Percentiles rank a stretch among this genome's conserved stretches.
Conservation (phyloP, 2,797 vertebrate species). For the Gymnodraco acuticeps region DNA sequence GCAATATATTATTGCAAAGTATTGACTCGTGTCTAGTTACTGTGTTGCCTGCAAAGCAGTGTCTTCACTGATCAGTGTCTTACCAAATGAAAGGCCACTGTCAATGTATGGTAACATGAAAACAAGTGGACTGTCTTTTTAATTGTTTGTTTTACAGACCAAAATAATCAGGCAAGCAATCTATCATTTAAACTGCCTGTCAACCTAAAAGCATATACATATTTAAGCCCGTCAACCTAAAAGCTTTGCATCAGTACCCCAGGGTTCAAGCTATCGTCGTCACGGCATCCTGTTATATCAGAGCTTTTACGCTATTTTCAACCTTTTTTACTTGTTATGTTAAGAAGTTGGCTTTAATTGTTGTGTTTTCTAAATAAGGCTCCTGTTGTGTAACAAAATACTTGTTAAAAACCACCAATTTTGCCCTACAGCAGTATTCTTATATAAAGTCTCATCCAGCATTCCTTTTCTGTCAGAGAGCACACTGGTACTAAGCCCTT, state of each 20-base stretch:
- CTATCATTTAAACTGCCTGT: slow-evolving; percentile 8
- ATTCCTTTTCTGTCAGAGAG: neutral
- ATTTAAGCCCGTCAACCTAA: slow-evolving; percentile 22
- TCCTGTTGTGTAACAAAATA: neutral
- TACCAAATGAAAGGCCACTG: neutral
- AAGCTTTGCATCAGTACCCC: neutral
- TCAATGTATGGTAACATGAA: neutral
- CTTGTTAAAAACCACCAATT: neutral
- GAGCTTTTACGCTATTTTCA: neutral
- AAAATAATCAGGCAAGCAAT: neutral
- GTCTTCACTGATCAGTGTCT: neutral
- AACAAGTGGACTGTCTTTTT: neutral
- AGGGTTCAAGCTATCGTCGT: slow-evolving; percentile 8
- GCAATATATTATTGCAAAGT: neutral
- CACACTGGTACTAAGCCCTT: neutral
- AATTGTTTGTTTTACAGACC: neutral
- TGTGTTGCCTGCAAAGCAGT: neutral
- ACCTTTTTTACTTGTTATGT: neutral
- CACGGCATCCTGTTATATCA: neutral
- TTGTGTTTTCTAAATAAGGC: neutral
- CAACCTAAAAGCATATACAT: slow-evolving; percentile 18
- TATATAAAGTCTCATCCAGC: neutral
- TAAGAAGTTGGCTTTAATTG: neutral
- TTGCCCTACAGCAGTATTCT: neutral
- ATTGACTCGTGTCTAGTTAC: neutral